Evolutionary conservation across 1,140 invertebrate species (phyloP), one percentile per base, ranked within the genome.

Genomic region (Drosophila lacertosa): DNA sequence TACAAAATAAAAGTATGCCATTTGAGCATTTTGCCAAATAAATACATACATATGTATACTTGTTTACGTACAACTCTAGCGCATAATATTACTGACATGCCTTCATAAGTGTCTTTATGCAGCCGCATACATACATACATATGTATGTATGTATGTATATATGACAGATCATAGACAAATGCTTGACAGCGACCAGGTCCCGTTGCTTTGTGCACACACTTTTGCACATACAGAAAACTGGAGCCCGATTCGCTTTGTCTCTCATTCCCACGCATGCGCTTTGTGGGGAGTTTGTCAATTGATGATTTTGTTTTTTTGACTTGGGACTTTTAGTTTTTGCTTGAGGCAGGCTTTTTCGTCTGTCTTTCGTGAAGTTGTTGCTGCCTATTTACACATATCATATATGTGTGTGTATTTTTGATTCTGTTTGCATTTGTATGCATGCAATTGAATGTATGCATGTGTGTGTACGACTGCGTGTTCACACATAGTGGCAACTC

Each of bases 311-410:
- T 33, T 58, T 15, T 15, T 29, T 29, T 86, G 76, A 77, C 72
- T 69, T 44, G 39, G 73, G 59, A 86, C 82, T 89, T 82, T 89
- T 82, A 82, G 66, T 89, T 88, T 89, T 58, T 57, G 83, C 83
- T 88, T 88, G 82, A 69, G 82, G 82, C 82, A 88, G 82, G 74
- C 78, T 82, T 33, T 71, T 26, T 32, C 22, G 4, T 45, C 40
- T 47, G 22, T 55, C 58, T 53, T 37, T 32, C 18, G 24, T 10
- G 51, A 37, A 71, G 62, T 71, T 66, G 29, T 45, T 66, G 51
- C 55, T 59, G 24, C 48, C 48, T 13, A 13, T 35, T 35, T 48
- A 51, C 47, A 51, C 47, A 37, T 35, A 45, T 54, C 20, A 39
- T 62, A 3, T 35, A 22, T 67, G 39, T 37, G 16, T 26, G 10